Evolutionary conservation across 2,888 invertebrate species (phyloP), one percentile per base, ranked within the genome.

Genomic region (Coleophora flavipennella): DNA sequence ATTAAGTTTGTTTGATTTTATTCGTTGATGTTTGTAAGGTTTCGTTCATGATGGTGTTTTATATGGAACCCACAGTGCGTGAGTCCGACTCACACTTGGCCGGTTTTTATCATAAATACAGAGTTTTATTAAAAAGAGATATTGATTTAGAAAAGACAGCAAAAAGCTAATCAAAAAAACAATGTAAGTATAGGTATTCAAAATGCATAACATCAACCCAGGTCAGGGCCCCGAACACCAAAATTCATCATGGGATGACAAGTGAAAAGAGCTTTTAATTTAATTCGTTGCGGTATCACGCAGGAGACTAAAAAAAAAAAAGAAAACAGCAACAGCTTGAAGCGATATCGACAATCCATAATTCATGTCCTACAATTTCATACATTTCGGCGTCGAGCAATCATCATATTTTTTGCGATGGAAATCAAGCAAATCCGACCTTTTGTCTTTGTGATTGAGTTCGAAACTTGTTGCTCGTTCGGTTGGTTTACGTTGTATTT

Each of bases 281-380:
- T 83, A 83, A 84, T 84, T 81, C 84, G 83, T 72, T 81, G 83
- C 73, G 83, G 84, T 79, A 74, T 75, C 72, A 74, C 72, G 73
- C 72, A 70, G 56, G 73, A 72, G 74, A 56, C 3, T 20, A 75
- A 73, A 67, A 73, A 65, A 69, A 76, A 80, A 83, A 81, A 83
- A 81, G 83, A 79, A 78, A 63, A 79, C 67, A 76, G 78, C 75
- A 80, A 83, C 84, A 84, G 84, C 84, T 84, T 83, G 81, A 67
- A 80, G 81, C 83, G 77, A 77, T 83, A 84, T 84, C 84, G 84
- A 83, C 83, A 84, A 84, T 84, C 81, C 81, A 84, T 84, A 83
- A 84, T 84, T 84, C 83, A 84, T 84, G 84, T 81, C 79, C 71
- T 71, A 83, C 83, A 84, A 81, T 84, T 83, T 83, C 79, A 84